A percentile compares a stretch with the other conserved stretches of the same genome.
These are phyloP conservation scores for Orchestia grillus DNA, from an alignment of 1,140 invertebrate species.

Conservation along the genomic window DNA sequence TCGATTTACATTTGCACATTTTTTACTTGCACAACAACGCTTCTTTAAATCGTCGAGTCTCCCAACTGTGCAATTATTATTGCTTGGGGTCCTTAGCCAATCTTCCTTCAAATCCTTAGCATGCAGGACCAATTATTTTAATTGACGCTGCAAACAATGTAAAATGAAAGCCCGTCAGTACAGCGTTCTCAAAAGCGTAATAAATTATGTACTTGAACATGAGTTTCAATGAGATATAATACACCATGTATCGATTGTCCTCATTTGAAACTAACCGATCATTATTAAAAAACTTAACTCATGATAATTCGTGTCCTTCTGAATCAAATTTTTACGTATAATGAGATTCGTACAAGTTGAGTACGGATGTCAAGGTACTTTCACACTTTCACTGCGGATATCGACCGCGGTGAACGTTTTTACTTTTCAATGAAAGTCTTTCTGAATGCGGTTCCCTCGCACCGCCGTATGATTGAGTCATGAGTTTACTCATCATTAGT, in stretches of 20 bases:
- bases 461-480: no score
- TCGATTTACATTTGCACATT: neutral
- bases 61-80: neutral
- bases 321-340: neutral
- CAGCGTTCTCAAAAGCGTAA: neutral
- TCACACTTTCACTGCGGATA: no score
- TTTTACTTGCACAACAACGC: neutral
- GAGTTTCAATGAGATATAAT: neutral
- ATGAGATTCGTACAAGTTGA: no score
- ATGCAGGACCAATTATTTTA: neutral
- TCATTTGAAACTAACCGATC: neutral
- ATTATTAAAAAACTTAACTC: neutral
- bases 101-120: neutral
- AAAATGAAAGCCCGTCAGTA: neutral
- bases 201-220: neutral
- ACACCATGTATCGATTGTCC: neutral
- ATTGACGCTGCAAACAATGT: neutral
- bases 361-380: no score
- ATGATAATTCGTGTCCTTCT: neutral
- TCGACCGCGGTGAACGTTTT: no score
- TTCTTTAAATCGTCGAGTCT: neutral
- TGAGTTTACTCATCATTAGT: no score
- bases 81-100: neutral
- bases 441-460: no score
- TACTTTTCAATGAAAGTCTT: no score